Evolutionary conservation across 2,888 invertebrate species (phyloP), one percentile per base, ranked within the genome.

Genomic region (Octonoba sinensis): DNA sequence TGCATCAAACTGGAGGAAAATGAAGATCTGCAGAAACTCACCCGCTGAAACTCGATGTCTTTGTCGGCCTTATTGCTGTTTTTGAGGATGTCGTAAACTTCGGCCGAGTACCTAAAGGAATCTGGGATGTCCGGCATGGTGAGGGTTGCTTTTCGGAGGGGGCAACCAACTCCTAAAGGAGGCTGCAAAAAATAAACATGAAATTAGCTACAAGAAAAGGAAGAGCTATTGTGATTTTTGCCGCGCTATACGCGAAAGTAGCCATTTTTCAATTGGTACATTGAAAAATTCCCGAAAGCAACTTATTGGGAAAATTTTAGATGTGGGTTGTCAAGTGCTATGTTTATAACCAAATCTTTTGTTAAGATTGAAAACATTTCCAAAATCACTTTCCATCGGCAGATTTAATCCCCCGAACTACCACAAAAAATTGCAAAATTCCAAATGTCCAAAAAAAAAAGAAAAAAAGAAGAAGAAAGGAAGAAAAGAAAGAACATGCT

Each of bases 131-230:
- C 27, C 11, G 81, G 81, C 36, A 81, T 64, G 0, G 44, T n/a
- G 22, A 47, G 46, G 20, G 56, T 64, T 2, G 73, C 8, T 16
- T 74, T 49, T 13, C 46, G 49, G 12, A 56, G 15, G 22, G 27
- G 49, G n/a, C 81, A 81, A 4, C 81, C 81, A 20, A 74, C 13
- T 3, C 81, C 81, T 1, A 57, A 0, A 16, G 74, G 74, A 3
- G 74, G 81, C 81, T 81, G n/a, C 15, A 11, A 44, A 36, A 22
- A 16, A 6, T 22, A 22, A 59, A 59, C 59, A 24, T 24, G 22
- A 54, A 54, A 16, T 54, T 8, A 18, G 54, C 0, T 8, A n/a
- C 16, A 0, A 11, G 8, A 54, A 54, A 12, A 54, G 0, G n/a
- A 54, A 18, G 11, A 54, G 36, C 11, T 1, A 54, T 18, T 16